Evolutionary conservation across 1,140 invertebrate species (phyloP).

Genomic region (Andricus grossulariae): DNA sequence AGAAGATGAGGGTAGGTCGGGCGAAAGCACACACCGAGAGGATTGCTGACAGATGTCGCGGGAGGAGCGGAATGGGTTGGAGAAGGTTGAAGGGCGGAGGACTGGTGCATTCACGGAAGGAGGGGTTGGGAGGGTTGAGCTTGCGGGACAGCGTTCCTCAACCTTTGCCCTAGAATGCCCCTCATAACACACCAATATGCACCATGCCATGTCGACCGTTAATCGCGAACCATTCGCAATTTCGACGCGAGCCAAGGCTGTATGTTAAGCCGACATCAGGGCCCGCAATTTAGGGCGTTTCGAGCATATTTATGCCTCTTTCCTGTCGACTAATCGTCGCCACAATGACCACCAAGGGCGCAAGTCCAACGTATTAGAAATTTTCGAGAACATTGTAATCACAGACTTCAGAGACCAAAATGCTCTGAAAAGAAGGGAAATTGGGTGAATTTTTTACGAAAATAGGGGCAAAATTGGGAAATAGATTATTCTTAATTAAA

Average conservation of each 20-base stretch:
- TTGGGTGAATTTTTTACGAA: no score
- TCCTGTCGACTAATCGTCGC: constrained; percentile 30
- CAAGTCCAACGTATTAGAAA: constrained; percentile 35
- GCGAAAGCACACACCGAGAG: constrained; percentile 43
- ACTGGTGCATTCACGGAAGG: constrained; percentile 30
- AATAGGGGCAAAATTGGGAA: no score
- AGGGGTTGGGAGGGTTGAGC: constrained; percentile 41
- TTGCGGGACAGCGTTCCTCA: constrained; percentile 66
- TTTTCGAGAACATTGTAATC: no score
- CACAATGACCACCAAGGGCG: constrained; percentile 40
- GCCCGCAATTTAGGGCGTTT: constrained; percentile 33
- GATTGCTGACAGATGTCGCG: constrained; percentile 42
- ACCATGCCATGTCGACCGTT: constrained; percentile 53
- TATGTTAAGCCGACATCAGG: constrained; percentile 11
- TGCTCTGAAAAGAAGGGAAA: no score
- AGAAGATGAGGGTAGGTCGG: constrained; percentile 50
- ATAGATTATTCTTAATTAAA: no score
- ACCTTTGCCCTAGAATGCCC: constrained; percentile 74
- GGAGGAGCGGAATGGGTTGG: constrained; percentile 26
- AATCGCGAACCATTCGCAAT: constrained; percentile 47
- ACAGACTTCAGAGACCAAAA: no score
- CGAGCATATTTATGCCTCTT: constrained; percentile 34
- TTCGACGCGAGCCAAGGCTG: constrained; percentile 47
- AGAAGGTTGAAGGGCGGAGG: background rate
- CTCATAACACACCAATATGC: constrained; percentile 60